Base-by-base conservation (phyloP, 2,888 invertebrate species). In the Smittia aterrima region DNA sequence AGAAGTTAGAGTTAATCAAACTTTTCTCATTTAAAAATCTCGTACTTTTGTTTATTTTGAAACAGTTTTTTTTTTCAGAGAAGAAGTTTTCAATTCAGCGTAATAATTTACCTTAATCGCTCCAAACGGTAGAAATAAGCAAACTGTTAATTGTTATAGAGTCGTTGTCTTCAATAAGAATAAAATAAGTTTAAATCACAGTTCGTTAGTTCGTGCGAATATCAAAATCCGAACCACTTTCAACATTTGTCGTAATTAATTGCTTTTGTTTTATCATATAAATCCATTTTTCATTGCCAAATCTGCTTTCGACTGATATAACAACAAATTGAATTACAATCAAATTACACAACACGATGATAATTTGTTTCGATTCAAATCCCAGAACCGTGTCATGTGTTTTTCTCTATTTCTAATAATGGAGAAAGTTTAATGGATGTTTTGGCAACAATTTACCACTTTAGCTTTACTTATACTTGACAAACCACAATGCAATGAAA, bases 311-410 rank as follows among this genome's bases (percentile, higher is more conserved):
- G 6, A 18, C 18, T 18, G 18, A 2, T 7, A 38, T 7, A 3
- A 47, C 47, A 58, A 58, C 58, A 58, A 58, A 58, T 58, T 58
- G 58, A 58, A 58, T 58, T 58, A 58, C 58, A 58, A 58, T 58
- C 58, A 58, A 58, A 58, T 58, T 58, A 47, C 22, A 58, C 58
- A 58, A 58, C 58, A 58, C 58, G 22, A 11, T 47, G 47, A 47
- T 47, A 58, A 58, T 58, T 58, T 58, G 58, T 58, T 20, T 18
- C 58, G 22, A 47, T 6, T 47, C 47, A 11, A 16, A 32, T n/a
- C n/a, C n/a, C n/a, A n/a, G n/a, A n/a, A n/a, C n/a, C n/a, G n/a
- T n/a, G n/a, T n/a, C n/a, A n/a, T n/a, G n/a, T n/a, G n/a, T n/a
- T n/a, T n/a, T n/a, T n/a, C n/a, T n/a, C n/a, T n/a, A n/a, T n/a